phyloP scores from a whole-genome alignment of 2,113 vertebrate genomes.

The Acrocephalus arundinaceus region DNA sequence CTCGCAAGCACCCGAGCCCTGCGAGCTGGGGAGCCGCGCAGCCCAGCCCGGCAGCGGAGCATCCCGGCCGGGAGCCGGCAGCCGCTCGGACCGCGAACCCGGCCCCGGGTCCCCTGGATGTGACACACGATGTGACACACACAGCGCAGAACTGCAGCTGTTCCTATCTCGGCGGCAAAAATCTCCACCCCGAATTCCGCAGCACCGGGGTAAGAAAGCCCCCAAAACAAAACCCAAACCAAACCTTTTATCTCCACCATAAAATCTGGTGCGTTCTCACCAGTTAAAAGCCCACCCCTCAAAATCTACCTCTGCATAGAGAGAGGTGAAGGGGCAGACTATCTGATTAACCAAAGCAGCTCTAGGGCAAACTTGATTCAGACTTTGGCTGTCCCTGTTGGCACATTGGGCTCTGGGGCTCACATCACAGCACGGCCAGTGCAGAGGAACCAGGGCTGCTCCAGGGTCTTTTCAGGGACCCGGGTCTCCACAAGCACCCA shows the following conservation, averaged over 20 bases:
- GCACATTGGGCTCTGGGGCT: not conserved
- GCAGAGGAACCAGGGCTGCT: not conserved
- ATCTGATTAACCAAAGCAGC: not conserved
- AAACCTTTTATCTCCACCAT: not conserved
- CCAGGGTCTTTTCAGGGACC: not conserved
- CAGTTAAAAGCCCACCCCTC: not conserved
- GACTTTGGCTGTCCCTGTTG: not conserved
- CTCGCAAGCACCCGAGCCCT: not conserved
- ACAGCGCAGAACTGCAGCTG: not conserved
- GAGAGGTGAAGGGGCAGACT: not conserved
- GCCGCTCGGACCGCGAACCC: not conserved
- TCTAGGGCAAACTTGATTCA: not conserved
- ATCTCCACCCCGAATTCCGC: not conserved
- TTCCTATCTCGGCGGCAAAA: not conserved
- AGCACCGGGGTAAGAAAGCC: too few species aligned
- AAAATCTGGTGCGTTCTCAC: not conserved
- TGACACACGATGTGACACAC: not conserved
- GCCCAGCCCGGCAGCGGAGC: not conserved
- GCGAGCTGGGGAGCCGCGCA: not conserved
- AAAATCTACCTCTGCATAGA: not conserved
- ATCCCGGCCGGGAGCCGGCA: not conserved
- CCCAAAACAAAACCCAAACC: too few species aligned
- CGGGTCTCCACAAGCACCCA: not conserved
- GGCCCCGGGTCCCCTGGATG: too few species aligned
- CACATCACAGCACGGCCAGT: fast-evolving